phyloP scores from a whole-genome alignment of 2,113 vertebrate genomes.

The Lichenostomus cassidix region DNA sequence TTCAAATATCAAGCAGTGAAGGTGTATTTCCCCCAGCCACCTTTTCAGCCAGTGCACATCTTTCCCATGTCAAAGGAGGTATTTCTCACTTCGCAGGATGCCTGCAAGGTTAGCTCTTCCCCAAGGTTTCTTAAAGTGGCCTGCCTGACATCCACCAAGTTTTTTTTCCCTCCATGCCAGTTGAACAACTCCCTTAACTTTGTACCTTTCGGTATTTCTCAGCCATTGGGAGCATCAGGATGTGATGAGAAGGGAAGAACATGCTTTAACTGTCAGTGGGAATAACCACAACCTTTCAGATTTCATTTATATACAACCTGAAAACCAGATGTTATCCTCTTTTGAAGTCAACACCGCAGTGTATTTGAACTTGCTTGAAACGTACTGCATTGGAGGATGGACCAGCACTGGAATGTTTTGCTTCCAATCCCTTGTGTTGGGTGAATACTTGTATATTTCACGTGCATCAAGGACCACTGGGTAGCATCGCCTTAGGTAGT shows the following conservation, averaged over 20 bases:
- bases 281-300: not conserved
- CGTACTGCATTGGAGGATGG: not conserved
- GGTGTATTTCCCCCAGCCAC: not conserved
- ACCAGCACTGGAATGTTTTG: not conserved
- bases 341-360: not conserved
- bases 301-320: not conserved
- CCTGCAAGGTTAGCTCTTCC: not conserved
- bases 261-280: not conserved
- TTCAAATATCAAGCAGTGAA: not conserved
- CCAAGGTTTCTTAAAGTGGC: not conserved
- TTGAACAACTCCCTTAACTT: not conserved
- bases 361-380: not conserved
- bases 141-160: fast-evolving
- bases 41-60: not conserved
- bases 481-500: not conserved
- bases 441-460: not conserved
- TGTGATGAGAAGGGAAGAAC: not conserved
- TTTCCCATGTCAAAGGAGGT: not conserved
- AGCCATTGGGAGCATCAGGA: fast-evolving
- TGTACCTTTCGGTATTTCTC: not conserved
- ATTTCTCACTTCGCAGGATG: not conserved
- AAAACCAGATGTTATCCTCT: not conserved
- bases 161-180: not conserved
- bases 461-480: fast-evolving
- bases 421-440: not conserved